These are phyloP conservation scores for Pteromalus puparum DNA, from an alignment of 1,140 invertebrate genomes.

Conservation along the genomic window DNA sequence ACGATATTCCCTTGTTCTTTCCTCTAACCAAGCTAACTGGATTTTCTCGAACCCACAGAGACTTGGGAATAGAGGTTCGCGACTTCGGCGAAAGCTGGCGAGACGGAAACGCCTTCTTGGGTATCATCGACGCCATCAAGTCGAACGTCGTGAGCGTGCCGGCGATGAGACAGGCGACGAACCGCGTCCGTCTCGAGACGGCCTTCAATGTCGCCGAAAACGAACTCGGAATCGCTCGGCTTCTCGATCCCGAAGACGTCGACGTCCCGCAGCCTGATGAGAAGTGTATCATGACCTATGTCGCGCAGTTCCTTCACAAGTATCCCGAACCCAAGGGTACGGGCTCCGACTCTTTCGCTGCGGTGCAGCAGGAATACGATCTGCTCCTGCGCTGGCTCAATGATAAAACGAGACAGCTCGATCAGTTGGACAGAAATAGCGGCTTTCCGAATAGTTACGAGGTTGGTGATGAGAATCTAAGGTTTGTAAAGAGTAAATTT, in stretches of 20 bases:
- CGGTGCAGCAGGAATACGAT: constrained; percentile 88
- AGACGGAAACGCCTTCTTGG: constrained; percentile 97
- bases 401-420: constrained; percentile 83
- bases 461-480: constrained; percentile 60
- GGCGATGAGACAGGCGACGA: constrained; percentile 85
- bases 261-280: constrained; percentile 98
- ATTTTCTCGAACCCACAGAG: constrained; percentile 75
- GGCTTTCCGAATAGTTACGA: constrained; percentile 73
- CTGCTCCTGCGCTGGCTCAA: constrained; percentile 87
- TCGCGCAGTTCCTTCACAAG: constrained; percentile 98
- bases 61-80: constrained; percentile 90
- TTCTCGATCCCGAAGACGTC: constrained; percentile 97
- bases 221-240: constrained; percentile 93
- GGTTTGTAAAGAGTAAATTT: too few species aligned
- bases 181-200: constrained; percentile 89
- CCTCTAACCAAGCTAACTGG: not conserved
- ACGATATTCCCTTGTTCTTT: not conserved
- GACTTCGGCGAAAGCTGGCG: constrained; percentile 98
- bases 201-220: constrained; percentile 95
- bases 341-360: constrained; percentile 82
- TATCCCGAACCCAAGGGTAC: constrained; percentile 89
- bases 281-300: constrained; percentile 99
- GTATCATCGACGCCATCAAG: constrained; percentile 96
- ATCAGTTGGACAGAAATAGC: constrained; percentile 76
- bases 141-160: constrained; percentile 94